A percentile compares a stretch with the other conserved stretches of the same genome.
Conservation (phyloP, 53 echinoderm and acorn worm species). For the Pentamera pediparva region DNA sequence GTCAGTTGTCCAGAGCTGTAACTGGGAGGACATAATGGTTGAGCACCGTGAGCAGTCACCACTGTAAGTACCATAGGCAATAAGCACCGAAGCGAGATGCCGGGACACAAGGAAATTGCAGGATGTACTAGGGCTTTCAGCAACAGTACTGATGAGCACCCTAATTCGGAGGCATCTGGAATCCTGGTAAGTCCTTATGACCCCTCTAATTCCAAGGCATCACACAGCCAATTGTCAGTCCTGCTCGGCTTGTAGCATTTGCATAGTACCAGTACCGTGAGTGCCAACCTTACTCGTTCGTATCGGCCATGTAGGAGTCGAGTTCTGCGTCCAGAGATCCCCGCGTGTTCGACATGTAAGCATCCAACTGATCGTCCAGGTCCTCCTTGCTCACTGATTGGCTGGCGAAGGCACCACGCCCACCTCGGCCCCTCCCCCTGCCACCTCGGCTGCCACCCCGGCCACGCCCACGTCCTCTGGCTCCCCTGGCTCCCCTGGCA, state of each 20-base stretch:
- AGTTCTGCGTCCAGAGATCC: conserved; percentile 82
- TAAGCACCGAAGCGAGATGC: too few relatives aligned
- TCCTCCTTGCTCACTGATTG: conserved; percentile 59
- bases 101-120: too few relatives aligned
- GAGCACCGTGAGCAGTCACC: too few relatives aligned
- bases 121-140: too few relatives aligned
- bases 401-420: neutral
- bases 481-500: conserved; percentile 23
- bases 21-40: too few relatives aligned
- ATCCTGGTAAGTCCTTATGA: too few relatives aligned
- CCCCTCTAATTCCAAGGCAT: neutral
- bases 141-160: too few relatives aligned
- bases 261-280: too few relatives aligned
- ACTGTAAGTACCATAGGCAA: too few relatives aligned
- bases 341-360: conserved; percentile 91
- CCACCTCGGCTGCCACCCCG: conserved; percentile 25
- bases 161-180: too few relatives aligned
- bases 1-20: too few relatives aligned
- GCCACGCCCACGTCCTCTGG: conserved; percentile 39
- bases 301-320: conserved; percentile 94
- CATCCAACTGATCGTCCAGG: conserved; percentile 89
- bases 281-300: conserved; percentile 31
- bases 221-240: neutral
- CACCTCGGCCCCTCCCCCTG: conserved; percentile 20
- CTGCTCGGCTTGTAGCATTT: too few relatives aligned